A percentile compares a stretch with the other conserved stretches of the same genome.
These are phyloP conservation scores for Corvus hawaiiensis DNA, from an alignment of 2,113 vertebrate genomes.

Conservation along the genomic window DNA sequence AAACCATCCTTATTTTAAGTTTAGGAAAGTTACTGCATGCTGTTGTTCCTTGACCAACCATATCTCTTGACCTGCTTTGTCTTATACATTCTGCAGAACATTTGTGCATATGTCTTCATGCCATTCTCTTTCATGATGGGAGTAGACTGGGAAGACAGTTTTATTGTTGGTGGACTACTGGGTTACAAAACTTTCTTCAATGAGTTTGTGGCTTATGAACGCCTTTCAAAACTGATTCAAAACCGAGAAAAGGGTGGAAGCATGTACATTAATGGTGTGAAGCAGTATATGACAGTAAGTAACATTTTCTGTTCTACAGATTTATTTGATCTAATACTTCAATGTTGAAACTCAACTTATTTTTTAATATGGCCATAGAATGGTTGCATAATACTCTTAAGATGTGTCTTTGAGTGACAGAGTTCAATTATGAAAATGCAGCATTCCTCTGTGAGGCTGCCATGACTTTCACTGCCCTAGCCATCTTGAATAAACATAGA, in stretches of 20 bases:
- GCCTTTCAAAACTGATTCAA: constrained; percentile 75
- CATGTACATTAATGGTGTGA: constrained; percentile 75
- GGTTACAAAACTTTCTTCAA: constrained; percentile 89
- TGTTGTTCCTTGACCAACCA: neutral
- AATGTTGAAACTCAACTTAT: neutral
- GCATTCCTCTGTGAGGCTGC: neutral
- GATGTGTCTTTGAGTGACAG: neutral
- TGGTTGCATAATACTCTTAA: neutral
- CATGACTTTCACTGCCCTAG: neutral
- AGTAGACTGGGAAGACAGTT: constrained; percentile 88
- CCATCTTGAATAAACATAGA: neutral
- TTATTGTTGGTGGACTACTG: constrained; percentile 82
- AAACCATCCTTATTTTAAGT: neutral
- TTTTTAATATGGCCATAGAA: neutral
- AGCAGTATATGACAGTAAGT: constrained; percentile 84
- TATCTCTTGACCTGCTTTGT: neutral
- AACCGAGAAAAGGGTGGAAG: constrained; percentile 72
- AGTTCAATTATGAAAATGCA: neutral
- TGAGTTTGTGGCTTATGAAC: constrained; percentile 87
- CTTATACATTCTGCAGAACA: constrained; percentile 66
- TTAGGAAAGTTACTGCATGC: neutral
- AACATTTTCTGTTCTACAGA: neutral
- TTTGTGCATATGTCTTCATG: constrained; percentile 88
- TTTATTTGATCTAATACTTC: neutral
- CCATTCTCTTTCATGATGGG: constrained; percentile 91